phyloP scores from a whole-genome alignment of 2,797 vertebrate genomes.

The Chrysolophus pictus region DNA sequence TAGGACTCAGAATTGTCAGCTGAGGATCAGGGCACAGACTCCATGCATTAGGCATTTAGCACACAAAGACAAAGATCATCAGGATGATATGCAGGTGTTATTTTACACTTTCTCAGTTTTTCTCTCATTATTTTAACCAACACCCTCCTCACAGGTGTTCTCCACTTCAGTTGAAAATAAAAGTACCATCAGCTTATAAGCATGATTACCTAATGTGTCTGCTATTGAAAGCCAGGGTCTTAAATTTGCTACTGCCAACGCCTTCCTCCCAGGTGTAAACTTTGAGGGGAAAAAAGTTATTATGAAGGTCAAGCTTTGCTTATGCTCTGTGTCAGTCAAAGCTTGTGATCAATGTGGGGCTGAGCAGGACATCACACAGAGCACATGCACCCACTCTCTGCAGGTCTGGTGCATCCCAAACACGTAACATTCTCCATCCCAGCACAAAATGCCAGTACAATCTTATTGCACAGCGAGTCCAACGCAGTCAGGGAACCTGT shows the following conservation, averaged over 20 bases:
- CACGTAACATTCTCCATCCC: rapidly evolving
- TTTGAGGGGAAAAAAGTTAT: not conserved
- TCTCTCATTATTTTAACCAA: slow-evolving; percentile 34
- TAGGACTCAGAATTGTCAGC: slow-evolving; percentile 14
- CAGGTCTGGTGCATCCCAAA: not conserved
- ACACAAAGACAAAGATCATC: slow-evolving; percentile 1
- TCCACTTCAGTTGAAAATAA: not conserved
- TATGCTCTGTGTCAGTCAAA: not conserved
- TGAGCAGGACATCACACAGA: not conserved
- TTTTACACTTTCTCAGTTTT: slow-evolving; percentile 14
- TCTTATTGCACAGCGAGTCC: not conserved
- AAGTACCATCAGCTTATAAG: not conserved
- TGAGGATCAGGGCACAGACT: slow-evolving; percentile 5
- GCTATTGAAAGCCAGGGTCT: not conserved
- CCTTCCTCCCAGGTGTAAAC: not conserved
- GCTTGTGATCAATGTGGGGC: not conserved
- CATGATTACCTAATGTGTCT: not conserved
- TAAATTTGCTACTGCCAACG: not conserved
- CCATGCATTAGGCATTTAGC: not conserved
- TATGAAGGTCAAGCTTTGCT: not conserved
- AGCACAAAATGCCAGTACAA: not conserved
- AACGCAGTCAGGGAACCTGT: not conserved
- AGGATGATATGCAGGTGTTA: not conserved
- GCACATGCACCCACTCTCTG: not conserved
- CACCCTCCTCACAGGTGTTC: not conserved